Evolutionary conservation across 2,797 vertebrate species (phyloP).

Genomic region (Pterois miles): DNA sequence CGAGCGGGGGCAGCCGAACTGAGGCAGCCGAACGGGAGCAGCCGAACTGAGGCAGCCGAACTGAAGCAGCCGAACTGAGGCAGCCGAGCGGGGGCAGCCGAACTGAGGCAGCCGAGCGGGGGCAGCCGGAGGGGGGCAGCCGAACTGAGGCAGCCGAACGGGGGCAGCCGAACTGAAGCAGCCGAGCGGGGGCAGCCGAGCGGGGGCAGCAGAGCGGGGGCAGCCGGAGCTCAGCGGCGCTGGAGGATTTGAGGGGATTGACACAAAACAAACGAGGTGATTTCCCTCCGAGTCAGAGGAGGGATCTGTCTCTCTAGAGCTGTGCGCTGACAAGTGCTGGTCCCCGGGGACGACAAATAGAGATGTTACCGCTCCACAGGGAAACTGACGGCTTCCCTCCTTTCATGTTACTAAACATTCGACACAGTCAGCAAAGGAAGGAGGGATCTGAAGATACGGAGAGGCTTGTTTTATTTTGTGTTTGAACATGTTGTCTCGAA

Average conservation of each 20-base stretch:
- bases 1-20: no score
- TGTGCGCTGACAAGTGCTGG: constrained; percentile 66
- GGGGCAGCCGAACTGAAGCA: no score
- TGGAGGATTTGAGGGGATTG: constrained; percentile 75
- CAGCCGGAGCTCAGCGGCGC: constrained; percentile 45
- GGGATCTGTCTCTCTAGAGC: constrained; percentile 64
- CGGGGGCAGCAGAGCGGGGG: no score
- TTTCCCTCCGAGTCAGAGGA: constrained; percentile 70
- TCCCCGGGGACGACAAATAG: constrained; percentile 79
- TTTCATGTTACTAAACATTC: constrained; percentile 70
- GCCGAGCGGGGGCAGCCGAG: no score
- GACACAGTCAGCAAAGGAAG: constrained; percentile 34
- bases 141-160: no score
- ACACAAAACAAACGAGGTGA: constrained; percentile 80
- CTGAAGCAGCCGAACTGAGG: no score
- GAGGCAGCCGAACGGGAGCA: no score
- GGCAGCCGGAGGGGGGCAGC: no score
- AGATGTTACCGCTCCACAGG: constrained; percentile 76
- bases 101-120: no score
- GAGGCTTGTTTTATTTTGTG: constrained; percentile 2
- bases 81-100: no score
- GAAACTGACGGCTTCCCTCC: constrained; percentile 60
- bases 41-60: no score
- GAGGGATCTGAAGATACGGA: constrained; percentile 22
- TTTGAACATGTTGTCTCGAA: neutral